phyloP scores from a whole-genome alignment of 2,113 vertebrate species.

The Hepsetus odoe region DNA sequence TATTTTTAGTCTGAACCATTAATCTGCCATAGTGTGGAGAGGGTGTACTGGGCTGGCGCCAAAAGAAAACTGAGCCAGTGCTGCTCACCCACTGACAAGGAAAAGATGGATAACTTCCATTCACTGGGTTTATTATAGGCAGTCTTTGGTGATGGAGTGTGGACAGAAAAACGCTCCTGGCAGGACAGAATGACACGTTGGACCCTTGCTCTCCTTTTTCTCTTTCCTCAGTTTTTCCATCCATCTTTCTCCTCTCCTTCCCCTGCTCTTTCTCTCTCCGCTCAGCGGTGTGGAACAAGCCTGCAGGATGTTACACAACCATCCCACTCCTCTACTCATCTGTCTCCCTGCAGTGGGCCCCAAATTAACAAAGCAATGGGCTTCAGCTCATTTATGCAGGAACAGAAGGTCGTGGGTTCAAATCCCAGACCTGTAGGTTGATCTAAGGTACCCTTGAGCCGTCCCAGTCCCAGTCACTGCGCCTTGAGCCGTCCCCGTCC shows the following conservation, averaged over 20 bases:
- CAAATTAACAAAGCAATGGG: slow-evolving; percentile 42
- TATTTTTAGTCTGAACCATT: neutral
- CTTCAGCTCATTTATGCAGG: neutral
- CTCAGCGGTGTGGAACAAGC: slow-evolving; percentile 3
- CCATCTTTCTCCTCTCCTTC: neutral
- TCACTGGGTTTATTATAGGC: neutral
- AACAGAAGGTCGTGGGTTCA: too few relatives aligned
- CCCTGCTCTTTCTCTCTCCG: neutral
- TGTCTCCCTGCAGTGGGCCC: slow-evolving; percentile 6
- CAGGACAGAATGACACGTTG: neutral
- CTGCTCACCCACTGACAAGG: neutral
- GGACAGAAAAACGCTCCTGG: neutral
- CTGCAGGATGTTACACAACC: slow-evolving; percentile 28
- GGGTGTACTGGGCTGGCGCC: neutral
- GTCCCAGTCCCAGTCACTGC: too few relatives aligned
- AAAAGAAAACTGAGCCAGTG: neutral
- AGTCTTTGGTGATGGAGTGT: neutral
- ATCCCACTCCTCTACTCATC: neutral
- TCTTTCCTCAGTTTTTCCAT: neutral
- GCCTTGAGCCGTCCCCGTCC: too few relatives aligned
- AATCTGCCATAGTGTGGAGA: neutral
- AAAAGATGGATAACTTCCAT: neutral
- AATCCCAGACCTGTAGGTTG: too few relatives aligned
- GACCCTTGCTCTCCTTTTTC: neutral
- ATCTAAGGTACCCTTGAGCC: too few relatives aligned